Evolutionary conservation across 2,888 invertebrate species (phyloP).

Genomic region (Sympetrum striolatum): DNA sequence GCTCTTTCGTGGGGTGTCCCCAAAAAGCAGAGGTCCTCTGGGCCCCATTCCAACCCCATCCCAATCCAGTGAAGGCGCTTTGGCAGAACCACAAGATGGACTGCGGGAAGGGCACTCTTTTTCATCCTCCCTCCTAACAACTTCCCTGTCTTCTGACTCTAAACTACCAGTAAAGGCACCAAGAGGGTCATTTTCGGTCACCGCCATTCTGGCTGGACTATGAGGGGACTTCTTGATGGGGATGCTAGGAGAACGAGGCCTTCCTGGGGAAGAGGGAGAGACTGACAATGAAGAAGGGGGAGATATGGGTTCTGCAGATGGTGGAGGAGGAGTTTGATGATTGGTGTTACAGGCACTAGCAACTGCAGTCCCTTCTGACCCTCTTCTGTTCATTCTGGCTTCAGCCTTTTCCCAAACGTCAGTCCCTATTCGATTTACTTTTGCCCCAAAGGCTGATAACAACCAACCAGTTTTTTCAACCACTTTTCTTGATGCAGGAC

Average conservation of each 20-base stretch:
- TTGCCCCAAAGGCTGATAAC: constrained; percentile 46
- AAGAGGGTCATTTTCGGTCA: constrained; percentile 90
- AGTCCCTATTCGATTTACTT: constrained; percentile 45
- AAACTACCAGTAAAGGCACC: constrained; percentile 70
- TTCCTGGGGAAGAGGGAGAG: constrained; percentile 12
- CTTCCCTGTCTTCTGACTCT: not conserved
- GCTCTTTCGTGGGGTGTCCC: constrained; percentile 42
- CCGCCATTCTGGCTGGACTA: constrained; percentile 74
- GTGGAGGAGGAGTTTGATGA: not conserved
- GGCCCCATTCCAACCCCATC: constrained; percentile 46
- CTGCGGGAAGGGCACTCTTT: constrained; percentile 49
- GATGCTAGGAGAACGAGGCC: constrained; percentile 22
- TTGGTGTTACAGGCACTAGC: not conserved
- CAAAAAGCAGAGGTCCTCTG: constrained; percentile 69
- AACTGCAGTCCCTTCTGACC: not conserved
- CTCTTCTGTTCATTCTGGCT: constrained; percentile 20
- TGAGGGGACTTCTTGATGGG: constrained; percentile 64
- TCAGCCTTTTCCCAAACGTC: constrained; percentile 45
- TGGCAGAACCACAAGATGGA: constrained; percentile 19
- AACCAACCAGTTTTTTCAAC: constrained; percentile 44
- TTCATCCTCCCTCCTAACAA: constrained; percentile 53
- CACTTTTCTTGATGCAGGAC: constrained; percentile 4
- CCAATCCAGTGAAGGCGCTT: constrained; percentile 15
- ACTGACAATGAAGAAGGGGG: constrained; percentile 22
- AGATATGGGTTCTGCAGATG: not conserved